Evolutionary conservation across 2,113 vertebrate genomes (phyloP).

Genomic region (Hippoglossus stenolepis): DNA sequence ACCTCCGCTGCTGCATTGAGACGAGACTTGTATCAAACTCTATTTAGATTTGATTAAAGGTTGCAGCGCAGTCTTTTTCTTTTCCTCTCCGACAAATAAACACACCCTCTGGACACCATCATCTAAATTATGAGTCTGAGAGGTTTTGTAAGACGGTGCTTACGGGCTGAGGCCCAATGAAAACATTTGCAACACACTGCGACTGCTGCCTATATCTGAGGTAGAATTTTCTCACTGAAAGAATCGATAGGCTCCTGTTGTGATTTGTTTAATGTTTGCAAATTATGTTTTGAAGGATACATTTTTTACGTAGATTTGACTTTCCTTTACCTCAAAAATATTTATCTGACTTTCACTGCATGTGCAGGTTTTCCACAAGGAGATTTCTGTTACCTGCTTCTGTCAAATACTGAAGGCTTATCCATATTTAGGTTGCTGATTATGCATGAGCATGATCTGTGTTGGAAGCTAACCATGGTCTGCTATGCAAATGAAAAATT

Average conservation of each 20-base stretch:
- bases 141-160: conserved; percentile 18
- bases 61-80: conserved; percentile 19
- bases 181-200: conserved; percentile 3
- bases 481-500: background rate
- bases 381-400: background rate
- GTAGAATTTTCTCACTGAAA: background rate
- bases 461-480: background rate
- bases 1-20: conserved; percentile 3
- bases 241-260: background rate
- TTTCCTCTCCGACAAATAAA: conserved; percentile 25
- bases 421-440: background rate
- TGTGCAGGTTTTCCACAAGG: background rate
- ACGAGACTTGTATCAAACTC: conserved; percentile 15
- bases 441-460: background rate
- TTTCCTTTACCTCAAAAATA: background rate
- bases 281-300: conserved; percentile 7
- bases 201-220: background rate
- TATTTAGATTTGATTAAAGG: conserved; percentile 10
- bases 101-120: conserved; percentile 25
- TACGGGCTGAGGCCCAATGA: background rate
- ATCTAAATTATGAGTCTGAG: conserved; percentile 6
- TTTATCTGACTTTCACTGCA: background rate
- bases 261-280: background rate
- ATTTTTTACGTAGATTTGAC: background rate
- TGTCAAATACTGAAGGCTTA: background rate